Percentiles rank a stretch among this genome's conserved stretches.
phyloP scores from a whole-genome alignment of 2,888 invertebrate genomes.

The Ectemnius lituratus region DNA sequence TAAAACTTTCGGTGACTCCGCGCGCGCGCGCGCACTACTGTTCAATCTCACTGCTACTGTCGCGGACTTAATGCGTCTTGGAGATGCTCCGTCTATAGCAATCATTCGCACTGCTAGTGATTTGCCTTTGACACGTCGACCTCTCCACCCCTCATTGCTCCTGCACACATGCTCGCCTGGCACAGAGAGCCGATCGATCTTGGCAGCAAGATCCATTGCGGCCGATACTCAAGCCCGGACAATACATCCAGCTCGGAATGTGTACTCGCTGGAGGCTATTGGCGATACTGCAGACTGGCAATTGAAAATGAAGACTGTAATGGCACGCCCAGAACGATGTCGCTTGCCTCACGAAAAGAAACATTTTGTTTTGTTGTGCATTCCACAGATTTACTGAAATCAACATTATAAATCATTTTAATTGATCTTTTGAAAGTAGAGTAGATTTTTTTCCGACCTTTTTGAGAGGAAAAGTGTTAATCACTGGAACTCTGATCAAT shows the following conservation, averaged over 20 bases:
- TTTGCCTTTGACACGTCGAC: conserved; percentile 56
- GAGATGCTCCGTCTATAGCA: conserved; percentile 60
- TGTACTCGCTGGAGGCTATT: conserved; percentile 47
- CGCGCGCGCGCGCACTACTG: neutral
- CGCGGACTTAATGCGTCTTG: conserved; percentile 67
- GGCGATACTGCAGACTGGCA: conserved; percentile 50
- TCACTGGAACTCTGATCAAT: too few relatives aligned
- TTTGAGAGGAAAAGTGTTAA: too few relatives aligned
- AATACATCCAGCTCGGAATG: conserved; percentile 54
- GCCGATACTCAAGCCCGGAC: conserved; percentile 56
- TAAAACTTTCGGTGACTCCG: conserved; percentile 69
- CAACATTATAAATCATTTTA: too few relatives aligned
- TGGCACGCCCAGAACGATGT: conserved; percentile 46
- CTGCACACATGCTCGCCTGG: conserved; percentile 4
- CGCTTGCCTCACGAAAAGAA: conserved; percentile 40
- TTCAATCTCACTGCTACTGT: conserved; percentile 27
- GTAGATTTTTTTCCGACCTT: too few relatives aligned
- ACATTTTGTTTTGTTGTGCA: too few relatives aligned
- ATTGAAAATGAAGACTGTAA: conserved; percentile 46
- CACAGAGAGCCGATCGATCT: conserved; percentile 55
- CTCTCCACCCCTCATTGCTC: neutral
- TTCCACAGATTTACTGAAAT: too few relatives aligned
- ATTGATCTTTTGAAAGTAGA: too few relatives aligned
- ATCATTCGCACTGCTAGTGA: conserved; percentile 68
- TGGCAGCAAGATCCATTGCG: conserved; percentile 58